Evolutionary conservation across 2,113 vertebrate genomes (phyloP), one percentile per base, ranked within the genome.

Genomic region (Phyllostomus hastatus): DNA sequence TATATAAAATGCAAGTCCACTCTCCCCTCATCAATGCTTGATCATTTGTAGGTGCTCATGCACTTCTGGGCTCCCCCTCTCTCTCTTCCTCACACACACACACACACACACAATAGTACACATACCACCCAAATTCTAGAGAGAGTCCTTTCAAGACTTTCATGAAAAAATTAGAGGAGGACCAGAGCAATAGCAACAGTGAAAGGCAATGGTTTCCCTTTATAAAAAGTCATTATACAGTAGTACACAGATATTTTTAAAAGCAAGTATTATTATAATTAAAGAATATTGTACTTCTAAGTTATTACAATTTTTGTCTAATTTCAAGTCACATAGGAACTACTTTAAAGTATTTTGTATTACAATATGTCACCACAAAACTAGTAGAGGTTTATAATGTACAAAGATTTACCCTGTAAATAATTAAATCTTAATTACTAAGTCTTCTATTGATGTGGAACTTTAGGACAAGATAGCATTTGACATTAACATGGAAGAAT

Each of bases 341-440:
- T 61, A 90, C 72, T 94, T 95, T 82, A 96, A 97, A 92, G 95
- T 57, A 92, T 95, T 96, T 95, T 97, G 88, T 61, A 81, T 92
- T 95, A 95, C 59, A 91, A 90, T 85, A 94, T 95, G 78, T 96
- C 91, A 96, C 90, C 92, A 88, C 96, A 97, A 98, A 66, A 95
- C 91, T 24, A 92, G 79, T 16, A 94, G 92, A 97, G 94, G 97
- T 98, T 98, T 96, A 78, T 72, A 95, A 89, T 76, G 20, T 95
- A 90, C 64, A 19, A 10, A 92, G 35, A 64, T 69, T 83, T 96
- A 66, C 88, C 89, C 48, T 33, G 41, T 94, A 10, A n/a, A 17
- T 26, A 92, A 91, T 91, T 90, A 69, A 83, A 83, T 80, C 79
- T 92, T 83, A 64, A 94, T 64, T 28, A 12, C 4, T 67, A 48